These are phyloP conservation scores for Gallinago jamesoni DNA, from an alignment of 2,113 vertebrate genomes.

Conservation along the genomic window DNA sequence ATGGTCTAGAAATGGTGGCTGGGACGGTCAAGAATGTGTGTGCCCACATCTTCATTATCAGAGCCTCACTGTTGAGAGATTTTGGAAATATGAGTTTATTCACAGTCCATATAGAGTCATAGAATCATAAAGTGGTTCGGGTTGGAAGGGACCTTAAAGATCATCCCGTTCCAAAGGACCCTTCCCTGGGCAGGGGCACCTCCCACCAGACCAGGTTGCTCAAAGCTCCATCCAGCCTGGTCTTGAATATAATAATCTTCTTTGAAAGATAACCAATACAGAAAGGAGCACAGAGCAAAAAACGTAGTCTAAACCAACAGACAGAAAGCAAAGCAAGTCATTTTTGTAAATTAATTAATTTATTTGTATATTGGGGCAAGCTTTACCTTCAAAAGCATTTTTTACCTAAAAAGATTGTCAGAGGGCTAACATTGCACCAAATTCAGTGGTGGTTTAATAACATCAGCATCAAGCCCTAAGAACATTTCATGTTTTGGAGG, in stretches of 20 bases:
- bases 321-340: neutral
- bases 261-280: neutral
- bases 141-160: neutral
- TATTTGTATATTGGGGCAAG: neutral
- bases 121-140: neutral
- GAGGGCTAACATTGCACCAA: neutral
- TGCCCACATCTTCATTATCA: neutral
- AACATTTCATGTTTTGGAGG: fast-evolving
- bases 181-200: neutral
- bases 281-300: neutral
- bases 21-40: neutral
- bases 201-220: neutral
- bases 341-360: neutral
- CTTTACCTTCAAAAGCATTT: neutral
- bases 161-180: neutral
- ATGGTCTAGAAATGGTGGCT: neutral
- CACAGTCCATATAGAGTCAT: neutral
- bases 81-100: neutral
- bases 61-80: neutral
- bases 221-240: neutral
- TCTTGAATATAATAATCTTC: neutral
- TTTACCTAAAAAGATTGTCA: neutral
- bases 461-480: neutral
- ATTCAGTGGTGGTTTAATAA: neutral
- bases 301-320: neutral